phyloP scores from a whole-genome alignment of 2,888 invertebrate genomes.

The Oscheius sp. region DNA sequence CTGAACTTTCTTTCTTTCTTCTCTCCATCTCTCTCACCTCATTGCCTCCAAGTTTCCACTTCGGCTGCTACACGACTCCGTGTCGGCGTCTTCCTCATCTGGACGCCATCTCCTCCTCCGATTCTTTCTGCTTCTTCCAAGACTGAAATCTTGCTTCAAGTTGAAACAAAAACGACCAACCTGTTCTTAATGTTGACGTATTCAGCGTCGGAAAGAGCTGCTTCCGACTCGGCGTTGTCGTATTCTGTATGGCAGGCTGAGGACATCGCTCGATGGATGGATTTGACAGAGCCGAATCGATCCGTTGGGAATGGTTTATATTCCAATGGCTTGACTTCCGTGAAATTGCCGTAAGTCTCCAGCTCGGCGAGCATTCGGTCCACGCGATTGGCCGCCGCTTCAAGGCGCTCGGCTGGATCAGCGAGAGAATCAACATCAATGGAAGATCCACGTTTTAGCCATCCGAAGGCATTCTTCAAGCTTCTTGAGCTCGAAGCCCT shows the following conservation, averaged over 20 bases:
- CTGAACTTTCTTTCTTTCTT: no score
- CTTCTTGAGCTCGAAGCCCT: background rate
- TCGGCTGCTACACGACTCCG: constrained; percentile 48
- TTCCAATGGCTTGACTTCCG: constrained; percentile 49
- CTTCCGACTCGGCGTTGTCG: constrained; percentile 65
- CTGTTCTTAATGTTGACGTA: constrained; percentile 11
- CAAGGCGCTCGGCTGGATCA: constrained; percentile 51
- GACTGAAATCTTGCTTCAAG: background rate
- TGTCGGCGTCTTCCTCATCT: constrained; percentile 36
- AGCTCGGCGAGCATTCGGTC: constrained; percentile 66
- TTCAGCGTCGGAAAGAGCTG: constrained; percentile 42
- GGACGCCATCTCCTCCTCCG: constrained; percentile 1
- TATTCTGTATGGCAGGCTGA: constrained; percentile 68
- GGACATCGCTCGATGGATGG: constrained; percentile 49
- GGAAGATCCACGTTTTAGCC: constrained; percentile 36
- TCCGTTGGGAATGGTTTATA: constrained; percentile 53
- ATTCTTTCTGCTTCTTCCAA: background rate
- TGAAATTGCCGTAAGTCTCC: constrained; percentile 51
- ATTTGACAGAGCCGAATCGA: constrained; percentile 41
- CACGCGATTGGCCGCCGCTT: constrained; percentile 63
- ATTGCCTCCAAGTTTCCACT: constrained; percentile 38
- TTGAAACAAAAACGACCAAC: background rate
- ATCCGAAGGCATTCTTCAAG: constrained; percentile 40
- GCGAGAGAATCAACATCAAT: constrained; percentile 33
- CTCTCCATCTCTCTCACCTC: no score